Evolutionary conservation across 2,888 invertebrate genomes (phyloP).

Genomic region (Endotricha flammealis): DNA sequence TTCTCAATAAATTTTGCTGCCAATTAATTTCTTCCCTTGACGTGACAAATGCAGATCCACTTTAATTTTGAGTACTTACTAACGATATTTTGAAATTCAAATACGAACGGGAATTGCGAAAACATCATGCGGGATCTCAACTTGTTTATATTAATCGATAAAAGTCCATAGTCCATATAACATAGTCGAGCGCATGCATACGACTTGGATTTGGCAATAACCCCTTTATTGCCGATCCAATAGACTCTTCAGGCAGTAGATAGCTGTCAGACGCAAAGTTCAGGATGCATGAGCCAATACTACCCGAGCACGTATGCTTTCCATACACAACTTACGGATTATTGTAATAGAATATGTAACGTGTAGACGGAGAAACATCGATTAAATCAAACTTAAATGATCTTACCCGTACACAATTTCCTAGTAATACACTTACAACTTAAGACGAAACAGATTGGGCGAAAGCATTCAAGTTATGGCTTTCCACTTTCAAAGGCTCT

Average conservation of each 20-base stretch:
- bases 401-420: too few species aligned
- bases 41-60: too few species aligned
- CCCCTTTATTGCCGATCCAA: constrained; percentile 40
- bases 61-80: too few species aligned
- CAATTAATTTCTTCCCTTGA: too few species aligned
- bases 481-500: constrained; percentile 35
- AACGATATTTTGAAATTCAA: too few species aligned
- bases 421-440: constrained; percentile 3
- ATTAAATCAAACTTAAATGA: too few species aligned
- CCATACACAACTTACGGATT: too few species aligned
- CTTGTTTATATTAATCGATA: background rate
- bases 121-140: too few species aligned
- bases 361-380: too few species aligned
- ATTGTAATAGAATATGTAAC: too few species aligned
- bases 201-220: constrained; percentile 36
- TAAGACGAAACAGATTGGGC: constrained; percentile 2
- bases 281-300: constrained; percentile 1
- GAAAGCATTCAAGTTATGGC: constrained; percentile 29
- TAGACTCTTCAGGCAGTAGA: constrained; percentile 33
- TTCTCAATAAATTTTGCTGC: too few species aligned
- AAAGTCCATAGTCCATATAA: constrained; percentile 11
- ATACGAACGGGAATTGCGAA: background rate
- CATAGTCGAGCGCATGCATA: constrained; percentile 22
- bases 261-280: constrained; percentile 35
- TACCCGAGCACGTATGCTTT: background rate